These are phyloP conservation scores for Manis crassicaudata DNA, from an alignment of 2,797 vertebrate genomes.

Conservation along the genomic window DNA sequence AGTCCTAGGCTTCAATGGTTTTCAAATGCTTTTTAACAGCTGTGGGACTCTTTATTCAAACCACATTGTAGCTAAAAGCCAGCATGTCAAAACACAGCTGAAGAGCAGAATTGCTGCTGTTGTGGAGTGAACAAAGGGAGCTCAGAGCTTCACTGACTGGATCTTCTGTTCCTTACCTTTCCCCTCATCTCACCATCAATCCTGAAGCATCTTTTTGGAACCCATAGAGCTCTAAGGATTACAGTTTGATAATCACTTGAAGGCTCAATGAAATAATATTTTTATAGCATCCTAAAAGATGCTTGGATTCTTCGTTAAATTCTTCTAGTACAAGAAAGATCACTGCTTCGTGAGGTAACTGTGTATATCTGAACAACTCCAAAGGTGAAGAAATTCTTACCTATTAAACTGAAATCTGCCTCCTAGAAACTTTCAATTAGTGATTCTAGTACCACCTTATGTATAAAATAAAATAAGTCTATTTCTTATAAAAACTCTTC, in stretches of 20 bases:
- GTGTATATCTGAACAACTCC: neutral
- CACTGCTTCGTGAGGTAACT: neutral
- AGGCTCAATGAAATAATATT: neutral
- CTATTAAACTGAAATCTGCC: neutral
- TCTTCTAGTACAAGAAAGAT: neutral
- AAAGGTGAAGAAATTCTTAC: neutral
- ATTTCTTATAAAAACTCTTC: neutral
- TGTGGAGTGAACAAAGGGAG: neutral
- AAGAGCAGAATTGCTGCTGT: neutral
- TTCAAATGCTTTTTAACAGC: neutral
- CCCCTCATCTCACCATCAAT: neutral
- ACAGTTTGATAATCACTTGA: constrained; percentile 11
- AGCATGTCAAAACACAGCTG: neutral
- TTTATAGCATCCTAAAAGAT: neutral
- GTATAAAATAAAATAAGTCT: neutral
- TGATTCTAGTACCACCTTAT: neutral
- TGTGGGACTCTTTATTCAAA: neutral
- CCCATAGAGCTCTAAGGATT: neutral
- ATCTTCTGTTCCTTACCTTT: neutral
- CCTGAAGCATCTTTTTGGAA: constrained; percentile 2
- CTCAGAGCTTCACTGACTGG: neutral
- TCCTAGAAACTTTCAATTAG: neutral
- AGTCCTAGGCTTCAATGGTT: neutral
- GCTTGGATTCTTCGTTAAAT: neutral
- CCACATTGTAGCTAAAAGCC: neutral